Base-by-base conservation (phyloP, 2,888 invertebrate species). In the Drosophila barbarae region DNA sequence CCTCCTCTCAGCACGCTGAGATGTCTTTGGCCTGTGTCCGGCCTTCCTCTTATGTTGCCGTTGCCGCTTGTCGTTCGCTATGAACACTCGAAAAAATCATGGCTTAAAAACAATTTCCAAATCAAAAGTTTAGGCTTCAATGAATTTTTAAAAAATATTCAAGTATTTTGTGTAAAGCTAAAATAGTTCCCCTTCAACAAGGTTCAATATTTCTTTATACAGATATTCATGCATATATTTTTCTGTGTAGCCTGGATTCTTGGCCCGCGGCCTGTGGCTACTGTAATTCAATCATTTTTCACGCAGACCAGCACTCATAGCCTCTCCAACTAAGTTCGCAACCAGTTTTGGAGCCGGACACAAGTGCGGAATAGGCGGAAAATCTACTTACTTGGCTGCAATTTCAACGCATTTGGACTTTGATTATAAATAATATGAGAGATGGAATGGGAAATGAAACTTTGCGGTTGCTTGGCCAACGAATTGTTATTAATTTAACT, bases 231-330 rank as follows among this genome's bases (percentile, higher is more conserved):
- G 8, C 2, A 18, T 7, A 21, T 2, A 18, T 13, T 30, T 47
- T 46, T 47, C 2, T 5, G 32, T 47, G 46, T 47, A 47, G 46
- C 21, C 32, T 47, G 46, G 21, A 56, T 35, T 35, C 50, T 56
- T 39, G 53, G 44, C 55, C 35, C 26, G 35, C 49, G 55, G 46
- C 49, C 55, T 44, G 55, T 54, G 44, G 59, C 59, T 59, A 54
- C 59, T 72, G 75, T 75, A 75, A 75, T 75, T 76, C 69, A 75
- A 76, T 75, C 74, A 76, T 66, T 58, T 74, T 75, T 76, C 69
- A 72, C 69, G 61, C 73, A 67, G 55, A 28, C 56, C 52, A 59
- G 34, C 57, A 41, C 51, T 59, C 57, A 42, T 18, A 41, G 50
- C 55, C 55, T 71, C 74, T 44, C 74, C 61, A 49, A 63, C 71